Evolutionary conservation across 1,140 invertebrate species (phyloP).

Genomic region (Magallana angulata): DNA sequence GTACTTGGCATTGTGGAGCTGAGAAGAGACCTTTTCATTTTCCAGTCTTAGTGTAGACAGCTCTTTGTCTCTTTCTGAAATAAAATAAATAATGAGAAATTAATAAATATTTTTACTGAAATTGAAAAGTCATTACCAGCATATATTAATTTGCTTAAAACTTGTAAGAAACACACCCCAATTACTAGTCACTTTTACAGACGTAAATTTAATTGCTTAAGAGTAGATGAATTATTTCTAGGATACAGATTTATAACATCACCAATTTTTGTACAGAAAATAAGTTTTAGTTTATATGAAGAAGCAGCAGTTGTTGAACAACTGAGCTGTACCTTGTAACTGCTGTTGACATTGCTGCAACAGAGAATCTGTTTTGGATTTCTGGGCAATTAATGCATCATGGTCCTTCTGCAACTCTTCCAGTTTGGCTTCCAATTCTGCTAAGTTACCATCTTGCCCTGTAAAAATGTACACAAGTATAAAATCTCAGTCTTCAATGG

Average conservation of each 20-base stretch:
- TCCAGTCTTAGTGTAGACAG: constrained; percentile 63
- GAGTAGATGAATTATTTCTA: too few species aligned
- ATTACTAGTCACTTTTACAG: too few species aligned
- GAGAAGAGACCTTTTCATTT: constrained; percentile 62
- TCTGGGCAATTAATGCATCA: background rate
- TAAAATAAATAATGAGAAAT: background rate
- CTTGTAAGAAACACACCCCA: too few species aligned
- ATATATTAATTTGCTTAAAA: too few species aligned
- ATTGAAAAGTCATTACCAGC: too few species aligned
- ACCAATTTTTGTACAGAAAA: too few species aligned
- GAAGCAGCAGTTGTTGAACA: too few species aligned
- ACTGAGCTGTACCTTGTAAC: background rate
- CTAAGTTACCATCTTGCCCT: background rate
- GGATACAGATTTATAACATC: too few species aligned
- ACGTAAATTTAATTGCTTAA: too few species aligned
- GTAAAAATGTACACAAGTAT: background rate
- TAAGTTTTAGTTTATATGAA: too few species aligned
- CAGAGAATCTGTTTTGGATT: background rate
- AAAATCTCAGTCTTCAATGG: background rate
- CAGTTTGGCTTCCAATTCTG: constrained; percentile 8
- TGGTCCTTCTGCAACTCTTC: background rate
- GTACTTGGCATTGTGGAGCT: constrained; percentile 69
- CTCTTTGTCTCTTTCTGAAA: constrained; percentile 63
- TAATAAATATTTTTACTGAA: too few species aligned
- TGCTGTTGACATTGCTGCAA: background rate